Evolutionary conservation across 2,797 vertebrate genomes (phyloP).

Genomic region (Leptatherina wallacei): DNA sequence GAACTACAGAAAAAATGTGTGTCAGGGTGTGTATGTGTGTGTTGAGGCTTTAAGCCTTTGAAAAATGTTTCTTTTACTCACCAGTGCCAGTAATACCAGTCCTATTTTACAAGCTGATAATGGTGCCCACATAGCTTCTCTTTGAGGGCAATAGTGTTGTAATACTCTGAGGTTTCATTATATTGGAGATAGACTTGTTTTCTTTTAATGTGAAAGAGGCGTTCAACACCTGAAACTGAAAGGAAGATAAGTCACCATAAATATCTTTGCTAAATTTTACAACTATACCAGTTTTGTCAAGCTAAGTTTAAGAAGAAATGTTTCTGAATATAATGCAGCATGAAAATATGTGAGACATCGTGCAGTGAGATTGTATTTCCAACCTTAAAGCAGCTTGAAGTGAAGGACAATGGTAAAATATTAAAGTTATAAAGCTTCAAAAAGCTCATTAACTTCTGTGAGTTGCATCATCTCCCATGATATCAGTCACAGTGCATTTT

Average conservation of each 20-base stretch:
- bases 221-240: neutral
- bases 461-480: neutral
- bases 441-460: neutral
- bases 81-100: conserved; percentile 42
- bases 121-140: conserved; percentile 1
- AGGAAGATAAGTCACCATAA: neutral
- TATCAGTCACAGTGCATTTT: conserved; percentile 9
- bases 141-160: neutral
- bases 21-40: conserved; percentile 13
- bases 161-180: neutral
- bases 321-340: neutral
- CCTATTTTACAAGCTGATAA: conserved; percentile 32
- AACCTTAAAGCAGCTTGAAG: neutral
- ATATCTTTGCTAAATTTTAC: neutral
- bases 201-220: neutral
- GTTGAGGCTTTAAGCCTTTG: conserved; percentile 15
- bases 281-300: neutral
- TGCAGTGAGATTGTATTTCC: neutral
- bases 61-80: conserved; percentile 21
- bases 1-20: conserved; percentile 13
- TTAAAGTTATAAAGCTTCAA: neutral
- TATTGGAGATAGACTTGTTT: neutral
- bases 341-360: neutral
- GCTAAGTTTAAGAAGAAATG: neutral
- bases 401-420: neutral